Evolutionary conservation across 2,888 invertebrate genomes (phyloP), one percentile per base, ranked within the genome.

Genomic region (Serripes groenlandicus): DNA sequence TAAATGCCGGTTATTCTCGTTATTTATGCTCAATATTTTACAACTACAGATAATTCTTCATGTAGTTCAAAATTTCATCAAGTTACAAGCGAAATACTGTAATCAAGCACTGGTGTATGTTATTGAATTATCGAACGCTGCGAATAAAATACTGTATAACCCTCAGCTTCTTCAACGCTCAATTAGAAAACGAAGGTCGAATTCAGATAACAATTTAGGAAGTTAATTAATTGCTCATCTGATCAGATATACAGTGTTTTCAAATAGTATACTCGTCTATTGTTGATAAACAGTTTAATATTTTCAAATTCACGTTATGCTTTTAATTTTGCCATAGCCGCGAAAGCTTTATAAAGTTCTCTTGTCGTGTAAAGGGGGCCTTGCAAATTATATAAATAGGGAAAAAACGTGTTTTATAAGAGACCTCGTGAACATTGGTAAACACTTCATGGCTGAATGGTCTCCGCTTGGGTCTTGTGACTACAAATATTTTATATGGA

Each of bases 391-490:
- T n/a, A 64, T 35, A 35, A 35, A 64, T 9, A 4, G 64, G 7
- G 35, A 5, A 56, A 66, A 66, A 66, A 66, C 42, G 42, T 42
- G 42, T 66, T 42, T 66, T 66, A 28, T 37, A 66, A 37, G 42
- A 42, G 26, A 42, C 3, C 66, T 42, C 66, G 66, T 66, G 66
- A 66, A 26, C 1, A 28, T 66, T n/a, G 18, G 66, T 42, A 66
- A 66, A 28, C 66, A 42, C 23, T 66, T 62, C 34, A 62, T 21
- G 34, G 23, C 11, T 66, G 42, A 42, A 49, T 49, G 49, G 49
- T 49, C 21, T 15, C 23, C 4, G n/a, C 4, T 7, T 9, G 1
- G 5, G 35, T 66, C 66, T 66, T 21, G 42, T 66, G 66, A 66
- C 66, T 26, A 21, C 15, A 3, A 21, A 49, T 21, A 5, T 1